These are phyloP conservation scores for Lasioglossum pauxillum DNA, from an alignment of 2,888 invertebrate species.

Conservation along the genomic window DNA sequence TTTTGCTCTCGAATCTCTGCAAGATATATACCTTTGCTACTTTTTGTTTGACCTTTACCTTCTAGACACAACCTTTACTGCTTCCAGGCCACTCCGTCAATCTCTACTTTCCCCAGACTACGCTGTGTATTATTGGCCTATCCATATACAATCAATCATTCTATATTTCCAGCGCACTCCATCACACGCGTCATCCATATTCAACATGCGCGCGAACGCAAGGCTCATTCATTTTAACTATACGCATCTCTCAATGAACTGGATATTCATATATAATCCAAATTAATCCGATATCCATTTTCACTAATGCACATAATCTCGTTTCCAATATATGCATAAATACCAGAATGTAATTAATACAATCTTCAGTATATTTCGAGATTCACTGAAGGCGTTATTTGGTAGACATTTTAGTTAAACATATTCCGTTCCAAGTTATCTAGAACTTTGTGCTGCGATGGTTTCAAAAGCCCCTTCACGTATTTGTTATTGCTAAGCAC, in stretches of 20 bases:
- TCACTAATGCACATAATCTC: neutral
- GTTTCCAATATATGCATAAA: neutral
- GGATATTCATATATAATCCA: conserved; percentile 4
- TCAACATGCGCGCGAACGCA: neutral
- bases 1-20: neutral
- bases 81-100: neutral
- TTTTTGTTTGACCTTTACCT: neutral
- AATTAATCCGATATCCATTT: conserved; percentile 1
- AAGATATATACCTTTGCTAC: neutral
- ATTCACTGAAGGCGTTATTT: neutral
- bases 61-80: neutral
- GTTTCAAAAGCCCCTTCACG: neutral
- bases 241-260: conserved; percentile 1
- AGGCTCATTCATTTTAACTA: neutral
- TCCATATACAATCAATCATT: conserved; percentile 6
- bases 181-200: conserved; percentile 7
- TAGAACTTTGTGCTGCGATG: neutral
- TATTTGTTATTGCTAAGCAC: neutral
- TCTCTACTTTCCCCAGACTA: neutral
- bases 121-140: neutral
- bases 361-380: neutral
- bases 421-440: neutral
- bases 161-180: neutral
- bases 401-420: neutral
- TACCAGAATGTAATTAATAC: neutral